A percentile compares a stretch with the other conserved stretches of the same genome.
phyloP scores from a whole-genome alignment of 2,797 vertebrate species.

The Anisognathus igniventris region DNA sequence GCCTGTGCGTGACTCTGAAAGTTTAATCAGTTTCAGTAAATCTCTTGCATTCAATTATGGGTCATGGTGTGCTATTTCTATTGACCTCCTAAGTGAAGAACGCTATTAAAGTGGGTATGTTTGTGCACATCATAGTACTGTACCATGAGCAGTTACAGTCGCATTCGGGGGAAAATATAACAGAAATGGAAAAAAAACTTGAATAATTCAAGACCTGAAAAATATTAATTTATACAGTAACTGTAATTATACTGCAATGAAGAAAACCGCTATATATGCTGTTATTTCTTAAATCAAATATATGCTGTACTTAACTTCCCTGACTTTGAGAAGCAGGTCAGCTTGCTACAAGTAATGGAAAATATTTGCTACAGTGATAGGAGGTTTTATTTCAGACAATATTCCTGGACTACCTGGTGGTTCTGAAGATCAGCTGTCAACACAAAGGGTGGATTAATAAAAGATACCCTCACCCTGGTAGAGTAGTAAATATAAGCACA shows the following conservation, averaged over 20 bases:
- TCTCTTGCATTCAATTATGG: constrained; percentile 47
- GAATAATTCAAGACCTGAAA: neutral
- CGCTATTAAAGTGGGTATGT: neutral
- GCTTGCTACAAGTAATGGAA: neutral
- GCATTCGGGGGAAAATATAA: neutral
- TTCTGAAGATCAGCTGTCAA: neutral
- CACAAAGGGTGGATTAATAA: neutral
- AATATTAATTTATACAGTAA: neutral
- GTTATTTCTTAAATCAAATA: neutral
- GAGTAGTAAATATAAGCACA: neutral
- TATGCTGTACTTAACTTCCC: neutral
- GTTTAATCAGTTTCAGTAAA: constrained; percentile 52
- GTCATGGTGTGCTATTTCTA: neutral
- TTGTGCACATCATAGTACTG: neutral
- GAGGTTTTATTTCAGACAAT: neutral
- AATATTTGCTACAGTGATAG: neutral
- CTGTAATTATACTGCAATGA: neutral
- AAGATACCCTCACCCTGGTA: neutral
- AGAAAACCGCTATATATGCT: neutral
- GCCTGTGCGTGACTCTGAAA: constrained; percentile 36
- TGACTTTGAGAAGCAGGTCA: neutral
- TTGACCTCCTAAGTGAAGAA: constrained; percentile 35
- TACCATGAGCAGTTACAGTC: neutral
- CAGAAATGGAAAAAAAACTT: neutral
- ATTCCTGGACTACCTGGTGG: neutral